Evolutionary conservation across 2,888 invertebrate species (phyloP), one percentile per base, ranked within the genome.

Genomic region (Eupithecia abbreviata): DNA sequence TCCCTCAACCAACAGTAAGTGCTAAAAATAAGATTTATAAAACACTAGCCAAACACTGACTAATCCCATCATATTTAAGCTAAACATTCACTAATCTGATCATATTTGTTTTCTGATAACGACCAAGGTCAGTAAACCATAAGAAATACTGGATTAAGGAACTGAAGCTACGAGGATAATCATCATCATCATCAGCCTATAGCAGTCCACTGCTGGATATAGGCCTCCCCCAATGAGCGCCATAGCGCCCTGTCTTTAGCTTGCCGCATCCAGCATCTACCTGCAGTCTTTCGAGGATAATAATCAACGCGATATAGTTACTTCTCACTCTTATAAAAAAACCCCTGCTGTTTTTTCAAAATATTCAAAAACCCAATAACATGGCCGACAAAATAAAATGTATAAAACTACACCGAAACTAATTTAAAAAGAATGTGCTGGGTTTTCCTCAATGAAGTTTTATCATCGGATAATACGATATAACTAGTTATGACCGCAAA

Each of bases 81-180:
- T 55, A n/a, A 55, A 55, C 55, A 55, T 6, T 58, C 0, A 58
- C n/a, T 58, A 58, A 58, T 58, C 67, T 68, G n/a, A 9, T 42
- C 30, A 74, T 76, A 74, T 78, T 78, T 76, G 76, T 47, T 66
- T 18, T 12, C 43, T 68, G 73, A 73, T 78, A 66, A 0, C 18
- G 71, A n/a, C 77, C 78, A 78, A 15, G 78, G 78, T 76, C 76
- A 78, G 73, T 73, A 71, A 69, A 43, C 68, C 62, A 69, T 2
- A n/a, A 58, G 7, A 73, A 62, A 55, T n/a, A 71, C 58, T 15
- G 66, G 66, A 66, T 42, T 66, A 41, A 18, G 10, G 10, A 58
- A 58, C 18, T 18, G 10, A 18, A 58, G 55, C 55, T 3, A 58
- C n/a, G n/a, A 30, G 30, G 30, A 30, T 30, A 30, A 30, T 30